Conservation (phyloP, 1,140 invertebrate genomes). For the Nomia melanderi region DNA sequence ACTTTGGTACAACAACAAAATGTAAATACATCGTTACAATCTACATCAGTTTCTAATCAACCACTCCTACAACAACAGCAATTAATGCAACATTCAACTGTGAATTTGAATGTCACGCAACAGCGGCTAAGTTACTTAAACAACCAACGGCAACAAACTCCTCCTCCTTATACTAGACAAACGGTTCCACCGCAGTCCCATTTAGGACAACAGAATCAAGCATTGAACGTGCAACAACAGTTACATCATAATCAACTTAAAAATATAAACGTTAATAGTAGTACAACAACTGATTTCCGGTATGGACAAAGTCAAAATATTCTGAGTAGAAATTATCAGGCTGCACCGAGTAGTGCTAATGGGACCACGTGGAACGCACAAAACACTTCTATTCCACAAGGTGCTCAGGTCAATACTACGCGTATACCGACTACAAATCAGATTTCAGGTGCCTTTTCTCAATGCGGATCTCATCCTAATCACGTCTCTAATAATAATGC, state of each 20-base stretch:
- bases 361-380: slow-evolving; percentile 71
- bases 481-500: slow-evolving; percentile 51
- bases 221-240: slow-evolving; percentile 77
- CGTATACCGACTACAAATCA: slow-evolving; percentile 65
- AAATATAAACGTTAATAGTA: slow-evolving; percentile 76
- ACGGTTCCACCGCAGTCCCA: slow-evolving; percentile 74
- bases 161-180: slow-evolving; percentile 76
- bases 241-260: slow-evolving; percentile 79
- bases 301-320: slow-evolving; percentile 80
- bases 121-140: slow-evolving; percentile 77
- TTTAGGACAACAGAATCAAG: slow-evolving; percentile 70
- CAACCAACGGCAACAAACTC: slow-evolving; percentile 79
- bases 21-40: slow-evolving; percentile 66
- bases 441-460: slow-evolving; percentile 70
- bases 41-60: slow-evolving; percentile 65
- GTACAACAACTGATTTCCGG: slow-evolving; percentile 78
- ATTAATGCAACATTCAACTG: slow-evolving; percentile 64
- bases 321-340: slow-evolving; percentile 76
- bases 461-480: slow-evolving; percentile 60
- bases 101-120: slow-evolving; percentile 70
- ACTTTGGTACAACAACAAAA: slow-evolving; percentile 71
- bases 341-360: slow-evolving; percentile 63
- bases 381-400: slow-evolving; percentile 68
- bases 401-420: slow-evolving; percentile 68
- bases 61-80: slow-evolving; percentile 70